Evolutionary conservation across 2,113 vertebrate species (phyloP), one percentile per base, ranked within the genome.

Genomic region (Thinocorus orbignyianus): DNA sequence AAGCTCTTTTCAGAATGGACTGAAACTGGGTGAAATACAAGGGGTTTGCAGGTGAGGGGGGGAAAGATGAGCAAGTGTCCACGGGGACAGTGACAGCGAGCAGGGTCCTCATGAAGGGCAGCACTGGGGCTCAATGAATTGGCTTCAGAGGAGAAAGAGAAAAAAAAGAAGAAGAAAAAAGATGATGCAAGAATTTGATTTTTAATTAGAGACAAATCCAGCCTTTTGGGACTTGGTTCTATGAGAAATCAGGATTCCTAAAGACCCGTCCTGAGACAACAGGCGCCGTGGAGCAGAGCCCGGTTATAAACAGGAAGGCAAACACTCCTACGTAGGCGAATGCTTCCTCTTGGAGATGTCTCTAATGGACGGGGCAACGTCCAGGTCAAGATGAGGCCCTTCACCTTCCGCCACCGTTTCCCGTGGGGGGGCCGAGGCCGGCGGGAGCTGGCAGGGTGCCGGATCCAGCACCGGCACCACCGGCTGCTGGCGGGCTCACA

Each of bases 251-350:
- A 2, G 42, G 69, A 84, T 79, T 76, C 48, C 80, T 52, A 17
- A 51, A 25, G 64, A 9, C 30, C 9, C 22, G 9, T 74, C 66
- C 71, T 6, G 76, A 44, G 81, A 69, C 58, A 16, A 22, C n/a
- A 84, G 92, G 84, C 84, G 31, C 84, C 62, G 6, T 9, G 20
- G 68, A 85, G 84, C 66, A 13, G 60, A 55, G 85, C 71, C 74
- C 2, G 2, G 20, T 8, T 19, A 48, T 88, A 97, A 96, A 96
- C 96, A 96, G 92, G 95, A 96, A 94, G 88, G 90, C 60, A 46
- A 57, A 16, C 0, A 44, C 79, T 95, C 55, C 6, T 10, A 86
- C 6, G 7, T 33, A 44, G 80, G 90, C 35, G 0, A 94, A 41
- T 5, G 77, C 20, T 97, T 93, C 95, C 95, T 88, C 88, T 39